Conservation (phyloP, 2,113 vertebrate genomes). For the Malurus alboscapulatus region DNA sequence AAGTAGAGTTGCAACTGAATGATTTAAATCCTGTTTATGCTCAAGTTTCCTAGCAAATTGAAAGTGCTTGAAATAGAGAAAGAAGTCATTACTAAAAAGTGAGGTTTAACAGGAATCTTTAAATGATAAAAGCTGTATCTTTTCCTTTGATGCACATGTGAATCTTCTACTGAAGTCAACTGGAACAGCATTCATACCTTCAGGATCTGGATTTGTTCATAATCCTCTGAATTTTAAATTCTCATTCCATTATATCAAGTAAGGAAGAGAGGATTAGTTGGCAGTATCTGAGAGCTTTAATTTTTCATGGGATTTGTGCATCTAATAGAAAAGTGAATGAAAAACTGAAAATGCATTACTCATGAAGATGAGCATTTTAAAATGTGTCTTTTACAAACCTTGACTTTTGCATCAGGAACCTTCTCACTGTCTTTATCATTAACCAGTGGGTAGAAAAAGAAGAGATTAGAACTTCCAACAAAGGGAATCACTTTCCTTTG, state of each 20-base stretch:
- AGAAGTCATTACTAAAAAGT: neutral
- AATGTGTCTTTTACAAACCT: neutral
- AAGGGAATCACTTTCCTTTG: neutral
- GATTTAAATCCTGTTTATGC: constrained; percentile 40
- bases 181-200: constrained; percentile 33
- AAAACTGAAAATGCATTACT: constrained; percentile 18
- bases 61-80: constrained; percentile 11
- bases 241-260: constrained; percentile 26
- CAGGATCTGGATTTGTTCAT: constrained; percentile 30
- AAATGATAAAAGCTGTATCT: neutral
- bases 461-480: neutral
- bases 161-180: constrained; percentile 34
- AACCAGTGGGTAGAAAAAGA: neutral
- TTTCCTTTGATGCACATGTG: neutral
- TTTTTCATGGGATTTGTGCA: constrained; percentile 33
- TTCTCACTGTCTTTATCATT: neutral
- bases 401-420: neutral
- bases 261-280: constrained; percentile 36
- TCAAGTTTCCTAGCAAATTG: constrained; percentile 46
- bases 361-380: neutral
- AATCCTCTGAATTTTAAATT: constrained; percentile 58
- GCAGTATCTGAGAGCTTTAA: neutral
- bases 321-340: constrained; percentile 17
- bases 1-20: constrained; percentile 5
- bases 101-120: constrained; percentile 13